Conservation (phyloP, 1,140 invertebrate species). For the Rhynchophorus ferrugineus region DNA sequence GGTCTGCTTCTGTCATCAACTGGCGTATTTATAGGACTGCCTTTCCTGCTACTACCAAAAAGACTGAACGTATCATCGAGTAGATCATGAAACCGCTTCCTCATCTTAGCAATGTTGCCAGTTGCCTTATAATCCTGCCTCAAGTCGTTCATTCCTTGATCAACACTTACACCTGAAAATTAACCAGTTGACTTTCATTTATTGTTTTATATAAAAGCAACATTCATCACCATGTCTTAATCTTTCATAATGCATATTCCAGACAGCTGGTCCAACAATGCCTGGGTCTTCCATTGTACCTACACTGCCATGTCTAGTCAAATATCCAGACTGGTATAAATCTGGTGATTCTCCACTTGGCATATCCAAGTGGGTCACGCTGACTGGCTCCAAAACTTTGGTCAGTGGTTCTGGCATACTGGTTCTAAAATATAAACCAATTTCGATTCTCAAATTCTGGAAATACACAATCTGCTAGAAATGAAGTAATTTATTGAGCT, state of each 20-base stretch:
- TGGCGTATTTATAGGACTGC: constrained; percentile 39
- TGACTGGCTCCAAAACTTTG: constrained; percentile 67
- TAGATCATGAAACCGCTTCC: constrained; percentile 56
- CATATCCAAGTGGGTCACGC: constrained; percentile 55
- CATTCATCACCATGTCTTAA: constrained; percentile 33
- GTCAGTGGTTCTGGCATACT: constrained; percentile 64
- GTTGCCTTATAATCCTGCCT: constrained; percentile 28
- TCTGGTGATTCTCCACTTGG: constrained; percentile 42
- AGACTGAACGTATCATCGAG: constrained; percentile 61
- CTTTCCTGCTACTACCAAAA: constrained; percentile 49
- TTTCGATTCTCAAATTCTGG: constrained; percentile 1
- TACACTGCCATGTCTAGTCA: constrained; percentile 49
- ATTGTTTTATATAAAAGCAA: constrained; percentile 2
- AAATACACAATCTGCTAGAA: no score
- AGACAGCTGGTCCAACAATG: constrained; percentile 74
- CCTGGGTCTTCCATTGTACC: constrained; percentile 62
- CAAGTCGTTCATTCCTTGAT: constrained; percentile 33
- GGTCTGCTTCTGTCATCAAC: constrained; percentile 21
- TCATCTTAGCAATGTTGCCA: constrained; percentile 47
- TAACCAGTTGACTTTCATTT: not conserved
- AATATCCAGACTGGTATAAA: constrained; percentile 9
- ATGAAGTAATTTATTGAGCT: no score
- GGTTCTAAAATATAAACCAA: constrained; percentile 42
- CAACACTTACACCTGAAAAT: constrained; percentile 32
- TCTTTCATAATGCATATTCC: constrained; percentile 60